A percentile compares a stretch with the other conserved stretches of the same genome.
These are phyloP conservation scores for Paedocypris micromegethes DNA, from an alignment of 2,797 vertebrate species.

Conservation along the genomic window DNA sequence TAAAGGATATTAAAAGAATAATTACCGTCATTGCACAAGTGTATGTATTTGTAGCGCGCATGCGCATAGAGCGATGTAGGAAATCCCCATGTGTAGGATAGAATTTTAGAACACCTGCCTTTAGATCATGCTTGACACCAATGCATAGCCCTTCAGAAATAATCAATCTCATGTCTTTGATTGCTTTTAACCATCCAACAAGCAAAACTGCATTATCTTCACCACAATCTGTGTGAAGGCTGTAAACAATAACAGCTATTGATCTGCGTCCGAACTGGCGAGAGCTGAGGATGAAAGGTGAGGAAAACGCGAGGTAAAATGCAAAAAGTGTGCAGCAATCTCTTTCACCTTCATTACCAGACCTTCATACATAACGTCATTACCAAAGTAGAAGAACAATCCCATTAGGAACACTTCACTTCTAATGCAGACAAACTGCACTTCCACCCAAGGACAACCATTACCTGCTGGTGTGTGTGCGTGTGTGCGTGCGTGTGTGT, in stretches of 20 bases:
- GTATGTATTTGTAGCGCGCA: too few relatives aligned
- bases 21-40: too few relatives aligned
- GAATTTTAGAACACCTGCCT: background rate
- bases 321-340: slow-evolving; percentile 62
- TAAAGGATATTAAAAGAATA: too few relatives aligned
- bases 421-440: slow-evolving; percentile 66
- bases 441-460: slow-evolving; percentile 69
- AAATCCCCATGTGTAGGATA: too few relatives aligned
- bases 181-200: slow-evolving; percentile 32
- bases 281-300: slow-evolving; percentile 10
- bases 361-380: slow-evolving; percentile 53
- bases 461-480: slow-evolving; percentile 64
- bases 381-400: slow-evolving; percentile 49
- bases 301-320: slow-evolving; percentile 28
- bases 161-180: slow-evolving; percentile 26
- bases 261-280: slow-evolving; percentile 39
- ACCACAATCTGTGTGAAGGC: slow-evolving; percentile 55
- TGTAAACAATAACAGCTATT: slow-evolving; percentile 65
- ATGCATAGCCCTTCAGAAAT: slow-evolving; percentile 22
- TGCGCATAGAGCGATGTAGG: too few relatives aligned
- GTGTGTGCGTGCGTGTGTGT: background rate
- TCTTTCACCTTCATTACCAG: slow-evolving; percentile 57
- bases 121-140: background rate
- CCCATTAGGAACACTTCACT: slow-evolving; percentile 59
- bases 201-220: slow-evolving; percentile 44